phyloP scores from a whole-genome alignment of 2,797 vertebrate species.

The Paedocypris micromegethes region DNA sequence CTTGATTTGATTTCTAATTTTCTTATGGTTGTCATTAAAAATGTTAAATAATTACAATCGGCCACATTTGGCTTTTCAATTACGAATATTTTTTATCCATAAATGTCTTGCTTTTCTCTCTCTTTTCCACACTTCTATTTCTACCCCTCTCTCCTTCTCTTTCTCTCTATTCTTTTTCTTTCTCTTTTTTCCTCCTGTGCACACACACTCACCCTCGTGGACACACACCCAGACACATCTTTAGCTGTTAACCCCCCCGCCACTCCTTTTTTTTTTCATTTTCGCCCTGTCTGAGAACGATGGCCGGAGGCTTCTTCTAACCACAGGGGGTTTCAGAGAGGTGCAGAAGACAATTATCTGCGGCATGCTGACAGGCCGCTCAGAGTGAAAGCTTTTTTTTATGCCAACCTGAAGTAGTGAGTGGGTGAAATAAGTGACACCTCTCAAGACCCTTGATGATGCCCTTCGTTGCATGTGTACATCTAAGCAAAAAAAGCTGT shows the following conservation, averaged over 20 bases:
- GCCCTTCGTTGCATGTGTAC: neutral
- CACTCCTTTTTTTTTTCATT: slow-evolving; percentile 46
- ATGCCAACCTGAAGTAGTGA: slow-evolving; percentile 43
- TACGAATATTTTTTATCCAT: slow-evolving; percentile 36
- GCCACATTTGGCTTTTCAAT: slow-evolving; percentile 29
- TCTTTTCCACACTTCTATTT: slow-evolving; percentile 25
- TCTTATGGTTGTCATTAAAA: too few relatives aligned
- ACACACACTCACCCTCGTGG: neutral
- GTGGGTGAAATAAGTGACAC: slow-evolving; percentile 50
- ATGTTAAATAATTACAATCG: too few relatives aligned
- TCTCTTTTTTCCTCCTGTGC: slow-evolving; percentile 23
- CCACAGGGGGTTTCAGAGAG: slow-evolving; percentile 46
- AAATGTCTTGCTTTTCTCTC: slow-evolving; percentile 39
- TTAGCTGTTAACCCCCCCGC: slow-evolving; percentile 18
- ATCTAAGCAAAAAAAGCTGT: neutral
- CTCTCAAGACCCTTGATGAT: slow-evolving; percentile 45
- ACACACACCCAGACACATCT: neutral
- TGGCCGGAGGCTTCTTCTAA: slow-evolving; percentile 53
- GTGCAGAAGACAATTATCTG: slow-evolving; percentile 59
- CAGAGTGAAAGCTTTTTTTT: slow-evolving; percentile 48
- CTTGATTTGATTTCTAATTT: too few relatives aligned
- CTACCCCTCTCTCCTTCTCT: slow-evolving; percentile 24
- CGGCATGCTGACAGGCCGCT: slow-evolving; percentile 51
- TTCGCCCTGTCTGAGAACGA: slow-evolving; percentile 45
- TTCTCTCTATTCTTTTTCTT: slow-evolving; percentile 22